Evolutionary conservation across 2,113 vertebrate species (phyloP).

Genomic region (Lampris megalopsis): DNA sequence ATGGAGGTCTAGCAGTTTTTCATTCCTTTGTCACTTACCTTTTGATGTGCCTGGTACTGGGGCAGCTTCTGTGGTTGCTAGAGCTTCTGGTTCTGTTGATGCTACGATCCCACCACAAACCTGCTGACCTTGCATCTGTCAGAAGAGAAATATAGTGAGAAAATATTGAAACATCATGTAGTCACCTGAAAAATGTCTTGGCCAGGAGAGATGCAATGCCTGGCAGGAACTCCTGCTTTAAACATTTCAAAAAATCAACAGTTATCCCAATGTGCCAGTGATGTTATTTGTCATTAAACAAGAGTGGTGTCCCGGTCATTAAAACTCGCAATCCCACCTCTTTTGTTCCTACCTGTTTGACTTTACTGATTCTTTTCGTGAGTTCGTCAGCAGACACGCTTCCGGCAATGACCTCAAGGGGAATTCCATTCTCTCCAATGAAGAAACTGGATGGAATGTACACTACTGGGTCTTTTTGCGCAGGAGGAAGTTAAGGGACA

Average conservation of each 20-base stretch:
- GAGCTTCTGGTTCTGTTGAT: conserved; percentile 6
- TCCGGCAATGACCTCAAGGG: conserved; percentile 95
- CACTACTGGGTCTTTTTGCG: conserved; percentile 91
- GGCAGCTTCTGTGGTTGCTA: conserved; percentile 18
- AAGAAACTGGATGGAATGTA: conserved; percentile 97
- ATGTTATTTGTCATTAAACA: not conserved
- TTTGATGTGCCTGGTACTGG: conserved; percentile 38
- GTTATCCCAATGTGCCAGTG: not conserved
- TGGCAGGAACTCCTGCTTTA: no score
- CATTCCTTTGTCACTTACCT: conserved; percentile 50
- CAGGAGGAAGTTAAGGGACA: conserved; percentile 43
- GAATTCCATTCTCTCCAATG: conserved; percentile 95
- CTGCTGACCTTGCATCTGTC: conserved; percentile 76
- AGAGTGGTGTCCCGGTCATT: not conserved
- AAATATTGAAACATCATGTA: not conserved
- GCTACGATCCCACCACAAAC: not conserved
- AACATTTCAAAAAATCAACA: not conserved
- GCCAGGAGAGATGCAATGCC: no score
- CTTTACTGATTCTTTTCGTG: conserved; percentile 88
- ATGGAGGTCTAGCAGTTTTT: no score
- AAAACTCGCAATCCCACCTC: not conserved
- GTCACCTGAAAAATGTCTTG: no score
- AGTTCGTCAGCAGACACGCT: conserved; percentile 91
- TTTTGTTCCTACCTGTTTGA: conserved; percentile 85
- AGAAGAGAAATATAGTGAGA: not conserved